phyloP scores from a whole-genome alignment of 1,140 invertebrate genomes.

The Drosophila bipectinata region DNA sequence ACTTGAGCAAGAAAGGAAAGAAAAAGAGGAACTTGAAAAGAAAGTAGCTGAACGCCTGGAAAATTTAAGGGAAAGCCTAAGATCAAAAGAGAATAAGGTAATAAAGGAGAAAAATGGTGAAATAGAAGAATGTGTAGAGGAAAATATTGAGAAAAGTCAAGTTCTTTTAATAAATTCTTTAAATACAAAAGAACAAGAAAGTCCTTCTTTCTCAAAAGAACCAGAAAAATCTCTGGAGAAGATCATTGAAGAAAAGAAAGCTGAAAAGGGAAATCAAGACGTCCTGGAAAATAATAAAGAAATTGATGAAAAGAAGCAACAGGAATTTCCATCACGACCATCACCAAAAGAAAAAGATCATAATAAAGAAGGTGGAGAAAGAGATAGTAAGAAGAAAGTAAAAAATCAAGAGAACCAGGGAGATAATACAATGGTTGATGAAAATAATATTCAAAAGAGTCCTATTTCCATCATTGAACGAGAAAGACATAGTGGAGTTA shows the following conservation, averaged over 20 bases:
- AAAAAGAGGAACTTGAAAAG: not conserved
- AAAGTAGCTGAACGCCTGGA: not conserved
- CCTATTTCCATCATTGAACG: too few relatives aligned
- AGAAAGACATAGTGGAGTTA: too few relatives aligned
- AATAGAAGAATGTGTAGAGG: not conserved
- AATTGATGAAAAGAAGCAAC: not conserved
- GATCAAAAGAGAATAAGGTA: not conserved
- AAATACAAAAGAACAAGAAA: too few relatives aligned
- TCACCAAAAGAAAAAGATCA: not conserved
- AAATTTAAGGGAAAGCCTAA: not conserved
- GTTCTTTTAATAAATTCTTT: too few relatives aligned
- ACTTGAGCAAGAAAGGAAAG: not conserved
- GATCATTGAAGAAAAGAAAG: too few relatives aligned
- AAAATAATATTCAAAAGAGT: not conserved
- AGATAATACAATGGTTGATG: not conserved
- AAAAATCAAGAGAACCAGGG: not conserved
- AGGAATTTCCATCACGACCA: not conserved
- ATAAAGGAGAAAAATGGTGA: not conserved
- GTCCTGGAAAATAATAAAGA: not conserved
- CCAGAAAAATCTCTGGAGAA: too few relatives aligned
- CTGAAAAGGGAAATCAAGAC: too few relatives aligned
- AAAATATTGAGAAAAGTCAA: not conserved
- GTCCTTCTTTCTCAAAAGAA: too few relatives aligned
- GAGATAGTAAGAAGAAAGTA: not conserved
- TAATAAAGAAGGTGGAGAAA: not conserved